Evolutionary conservation across 2,797 vertebrate species (phyloP).

Genomic region (Anisognathus igniventris): DNA sequence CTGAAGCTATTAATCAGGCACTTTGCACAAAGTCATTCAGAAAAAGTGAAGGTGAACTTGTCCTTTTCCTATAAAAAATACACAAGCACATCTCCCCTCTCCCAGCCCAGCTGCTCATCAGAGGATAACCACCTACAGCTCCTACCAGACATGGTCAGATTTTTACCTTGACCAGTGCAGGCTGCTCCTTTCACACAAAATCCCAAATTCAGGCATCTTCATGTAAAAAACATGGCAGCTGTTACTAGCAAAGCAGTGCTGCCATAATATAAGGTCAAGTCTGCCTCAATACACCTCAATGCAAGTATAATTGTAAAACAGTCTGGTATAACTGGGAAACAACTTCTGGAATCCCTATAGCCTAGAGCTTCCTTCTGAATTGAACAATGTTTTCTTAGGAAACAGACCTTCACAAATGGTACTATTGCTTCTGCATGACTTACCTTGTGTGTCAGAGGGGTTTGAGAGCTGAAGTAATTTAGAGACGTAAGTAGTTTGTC

Average conservation of each 20-base stretch:
- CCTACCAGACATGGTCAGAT: neutral
- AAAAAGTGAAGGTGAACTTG: slow-evolving; percentile 30
- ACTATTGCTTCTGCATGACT: slow-evolving; percentile 55
- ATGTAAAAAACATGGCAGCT: neutral
- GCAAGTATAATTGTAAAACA: neutral
- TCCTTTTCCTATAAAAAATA: neutral
- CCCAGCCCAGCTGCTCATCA: neutral
- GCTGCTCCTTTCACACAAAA: neutral
- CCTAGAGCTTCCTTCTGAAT: neutral
- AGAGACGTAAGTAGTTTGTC: neutral
- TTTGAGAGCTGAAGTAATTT: neutral
- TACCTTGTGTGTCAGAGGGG: slow-evolving; percentile 30
- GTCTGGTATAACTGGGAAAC: neutral
- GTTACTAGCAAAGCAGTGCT: neutral
- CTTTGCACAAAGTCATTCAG: slow-evolving; percentile 15
- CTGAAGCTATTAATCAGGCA: slow-evolving; percentile 27
- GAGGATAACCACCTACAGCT: neutral
- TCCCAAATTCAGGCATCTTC: neutral
- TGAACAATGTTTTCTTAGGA: slow-evolving; percentile 11
- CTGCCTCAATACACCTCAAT: neutral
- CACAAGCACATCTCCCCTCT: neutral
- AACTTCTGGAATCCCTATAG: neutral
- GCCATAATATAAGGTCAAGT: neutral
- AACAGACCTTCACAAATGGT: slow-evolving; percentile 4
- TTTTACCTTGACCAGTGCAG: neutral